Conservation (phyloP, 2,113 vertebrate species). For the Alligator mississippiensis region DNA sequence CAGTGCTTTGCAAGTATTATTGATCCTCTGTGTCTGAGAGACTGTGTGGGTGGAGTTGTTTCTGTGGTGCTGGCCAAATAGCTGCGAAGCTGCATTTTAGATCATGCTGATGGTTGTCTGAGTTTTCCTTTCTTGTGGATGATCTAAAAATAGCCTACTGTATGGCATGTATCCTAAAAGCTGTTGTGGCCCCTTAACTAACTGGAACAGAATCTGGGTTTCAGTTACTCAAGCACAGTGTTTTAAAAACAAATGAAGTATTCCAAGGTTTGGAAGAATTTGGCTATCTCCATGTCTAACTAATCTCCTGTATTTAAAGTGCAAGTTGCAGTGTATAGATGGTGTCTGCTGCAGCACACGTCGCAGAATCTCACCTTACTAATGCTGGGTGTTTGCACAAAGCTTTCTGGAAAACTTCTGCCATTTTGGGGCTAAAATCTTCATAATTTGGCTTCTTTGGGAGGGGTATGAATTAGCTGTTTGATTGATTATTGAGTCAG, state of each 20-base stretch:
- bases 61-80: background rate
- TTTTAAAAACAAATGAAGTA: background rate
- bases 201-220: slow-evolving; percentile 49
- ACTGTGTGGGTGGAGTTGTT: slow-evolving; percentile 14
- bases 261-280: background rate
- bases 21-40: background rate
- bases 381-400: background rate
- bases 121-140: slow-evolving; percentile 69
- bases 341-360: too few species aligned
- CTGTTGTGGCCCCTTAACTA: slow-evolving; percentile 31
- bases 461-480: background rate
- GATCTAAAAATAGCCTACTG: slow-evolving; percentile 72
- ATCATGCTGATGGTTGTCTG: slow-evolving; percentile 48
- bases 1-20: background rate
- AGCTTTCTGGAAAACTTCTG: background rate
- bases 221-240: background rate
- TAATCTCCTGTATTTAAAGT: background rate
- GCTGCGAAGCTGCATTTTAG: slow-evolving; percentile 43
- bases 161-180: slow-evolving; percentile 50
- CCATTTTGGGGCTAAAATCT: background rate
- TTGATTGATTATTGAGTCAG: background rate
- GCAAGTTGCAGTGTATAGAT: fast-evolving
- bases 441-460: background rate
- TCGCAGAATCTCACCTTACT: background rate
- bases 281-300: background rate